These are phyloP conservation scores for Carapus acus DNA, from an alignment of 2,797 vertebrate genomes.

Conservation along the genomic window DNA sequence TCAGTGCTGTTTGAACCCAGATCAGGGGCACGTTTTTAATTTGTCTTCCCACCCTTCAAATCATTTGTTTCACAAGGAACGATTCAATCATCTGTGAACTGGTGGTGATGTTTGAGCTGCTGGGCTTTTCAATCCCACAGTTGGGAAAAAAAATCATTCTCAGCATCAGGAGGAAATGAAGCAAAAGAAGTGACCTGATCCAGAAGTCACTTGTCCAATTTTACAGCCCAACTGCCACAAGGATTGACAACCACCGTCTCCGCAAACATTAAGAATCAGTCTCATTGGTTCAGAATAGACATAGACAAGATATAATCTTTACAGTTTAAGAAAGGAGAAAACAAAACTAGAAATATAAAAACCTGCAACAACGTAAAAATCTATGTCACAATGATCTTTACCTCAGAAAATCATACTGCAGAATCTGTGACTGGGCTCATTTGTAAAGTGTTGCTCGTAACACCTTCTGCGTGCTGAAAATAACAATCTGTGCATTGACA, in stretches of 20 bases:
- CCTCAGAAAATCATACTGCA: constrained; percentile 56
- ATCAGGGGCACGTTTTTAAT: constrained; percentile 24
- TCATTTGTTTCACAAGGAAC: constrained; percentile 28
- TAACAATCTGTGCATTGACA: constrained; percentile 15
- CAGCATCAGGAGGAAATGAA: no score
- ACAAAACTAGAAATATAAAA: constrained; percentile 44
- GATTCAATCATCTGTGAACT: constrained; percentile 34
- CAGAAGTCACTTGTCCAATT: not conserved
- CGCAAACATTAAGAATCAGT: constrained; percentile 9
- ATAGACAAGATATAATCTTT: constrained; percentile 71
- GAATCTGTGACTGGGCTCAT: constrained; percentile 47
- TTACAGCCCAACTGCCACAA: constrained; percentile 21
- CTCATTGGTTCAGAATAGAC: constrained; percentile 17
- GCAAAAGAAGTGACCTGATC: not conserved
- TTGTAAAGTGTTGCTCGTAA: constrained; percentile 50
- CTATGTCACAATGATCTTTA: constrained; percentile 52
- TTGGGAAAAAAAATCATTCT: no score
- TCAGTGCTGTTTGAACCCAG: constrained; percentile 55
- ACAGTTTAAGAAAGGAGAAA: constrained; percentile 56
- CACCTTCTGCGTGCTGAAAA: constrained; percentile 15
- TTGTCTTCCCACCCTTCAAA: constrained; percentile 27
- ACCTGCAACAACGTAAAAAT: constrained; percentile 34
- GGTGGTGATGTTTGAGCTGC: constrained; percentile 4
- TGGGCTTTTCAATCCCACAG: constrained; percentile 13
- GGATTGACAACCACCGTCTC: constrained; percentile 20